Conservation (phyloP, 1,140 invertebrate genomes). For the Drosophila pseudoobscura region DNA sequence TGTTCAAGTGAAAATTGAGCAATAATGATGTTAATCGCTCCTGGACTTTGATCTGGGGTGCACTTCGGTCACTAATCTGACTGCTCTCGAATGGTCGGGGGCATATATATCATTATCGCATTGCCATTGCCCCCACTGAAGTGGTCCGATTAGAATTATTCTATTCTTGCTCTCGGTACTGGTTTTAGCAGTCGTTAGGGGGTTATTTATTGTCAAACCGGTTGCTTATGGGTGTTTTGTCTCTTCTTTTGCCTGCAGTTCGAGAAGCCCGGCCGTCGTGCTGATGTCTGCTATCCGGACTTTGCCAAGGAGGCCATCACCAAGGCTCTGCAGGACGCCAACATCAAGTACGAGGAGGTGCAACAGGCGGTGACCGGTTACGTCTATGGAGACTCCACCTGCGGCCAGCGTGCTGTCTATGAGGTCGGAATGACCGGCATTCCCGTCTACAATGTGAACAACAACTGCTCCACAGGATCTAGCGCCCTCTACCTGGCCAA, state of each 20-base stretch:
- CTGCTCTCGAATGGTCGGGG: constrained; percentile 6
- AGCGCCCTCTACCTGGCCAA: constrained; percentile 95
- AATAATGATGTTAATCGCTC: constrained; percentile 29
- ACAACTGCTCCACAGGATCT: constrained; percentile 98
- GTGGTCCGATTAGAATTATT: constrained; percentile 38
- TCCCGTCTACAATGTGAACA: constrained; percentile 99
- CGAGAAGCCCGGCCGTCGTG: constrained; percentile 91
- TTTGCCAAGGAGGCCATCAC: constrained; percentile 96
- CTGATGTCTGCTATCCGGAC: constrained; percentile 95
- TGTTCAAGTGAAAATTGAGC: constrained; percentile 8
- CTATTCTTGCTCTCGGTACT: constrained; percentile 3
- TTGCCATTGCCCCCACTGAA: constrained; percentile 27
- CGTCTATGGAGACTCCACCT: constrained; percentile 98
- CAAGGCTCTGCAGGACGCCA: constrained; percentile 94
- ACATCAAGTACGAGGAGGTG: constrained; percentile 90
- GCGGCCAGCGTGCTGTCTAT: constrained; percentile 97
- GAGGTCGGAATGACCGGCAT: constrained; percentile 98
- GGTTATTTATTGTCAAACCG: not conserved
- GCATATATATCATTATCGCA: constrained; percentile 24
- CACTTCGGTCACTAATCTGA: constrained; percentile 57
- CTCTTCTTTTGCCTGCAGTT: constrained; percentile 71
- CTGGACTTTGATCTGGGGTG: constrained; percentile 70
- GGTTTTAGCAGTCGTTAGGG: no score
- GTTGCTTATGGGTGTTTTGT: not conserved
- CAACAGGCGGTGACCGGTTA: constrained; percentile 97